phyloP scores from a whole-genome alignment of 2,888 invertebrate species.

The Pandemis corylana region DNA sequence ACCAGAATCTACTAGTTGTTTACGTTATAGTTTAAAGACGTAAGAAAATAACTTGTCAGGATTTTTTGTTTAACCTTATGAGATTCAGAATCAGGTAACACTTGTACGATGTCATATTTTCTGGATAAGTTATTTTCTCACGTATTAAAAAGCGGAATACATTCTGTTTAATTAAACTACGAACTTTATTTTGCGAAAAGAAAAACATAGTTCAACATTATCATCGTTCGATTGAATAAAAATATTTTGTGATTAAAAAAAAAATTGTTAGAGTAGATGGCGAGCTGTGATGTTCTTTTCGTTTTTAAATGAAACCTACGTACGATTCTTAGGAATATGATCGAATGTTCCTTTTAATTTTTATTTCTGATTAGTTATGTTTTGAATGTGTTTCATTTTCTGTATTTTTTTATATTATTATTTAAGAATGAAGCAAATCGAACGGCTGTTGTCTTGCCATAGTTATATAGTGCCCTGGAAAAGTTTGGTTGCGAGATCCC shows the following conservation, averaged over 20 bases:
- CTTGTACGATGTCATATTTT: not conserved
- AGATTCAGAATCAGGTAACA: not conserved
- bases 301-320: not conserved
- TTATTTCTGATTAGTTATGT: constrained; percentile 4
- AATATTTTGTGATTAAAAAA: not conserved
- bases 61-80: not conserved
- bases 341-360: constrained; percentile 23
- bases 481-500: not conserved
- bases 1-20: not conserved
- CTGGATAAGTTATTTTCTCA: not conserved
- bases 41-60: constrained; percentile 2
- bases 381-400: constrained; percentile 34
- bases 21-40: not conserved
- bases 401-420: constrained; percentile 21
- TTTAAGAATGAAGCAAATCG: constrained; percentile 40
- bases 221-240: not conserved
- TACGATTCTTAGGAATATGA: constrained; percentile 31
- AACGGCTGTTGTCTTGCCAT: constrained; percentile 22
- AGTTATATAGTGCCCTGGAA: constrained; percentile 19
- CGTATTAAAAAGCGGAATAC: not conserved
- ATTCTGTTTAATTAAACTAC: not conserved
- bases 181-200: not conserved
- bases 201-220: not conserved
- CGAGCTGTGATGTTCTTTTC: not conserved
- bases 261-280: not conserved